Evolutionary conservation across 2,797 vertebrate genomes (phyloP), one percentile per base, ranked within the genome.

Genomic region (Tenualosa thibaudeaui): DNA sequence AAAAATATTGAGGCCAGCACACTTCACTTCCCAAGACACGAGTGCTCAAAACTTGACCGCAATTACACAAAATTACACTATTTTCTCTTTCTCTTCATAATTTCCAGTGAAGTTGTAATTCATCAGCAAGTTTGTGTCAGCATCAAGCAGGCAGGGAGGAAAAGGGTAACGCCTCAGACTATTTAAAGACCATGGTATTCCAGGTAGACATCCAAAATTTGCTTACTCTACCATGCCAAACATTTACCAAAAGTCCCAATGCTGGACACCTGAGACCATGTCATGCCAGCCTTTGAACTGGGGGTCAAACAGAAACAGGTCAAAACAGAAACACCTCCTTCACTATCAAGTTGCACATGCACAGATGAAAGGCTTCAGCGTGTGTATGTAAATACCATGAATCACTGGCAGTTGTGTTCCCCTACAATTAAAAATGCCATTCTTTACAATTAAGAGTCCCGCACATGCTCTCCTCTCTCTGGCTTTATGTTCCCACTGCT

Each of bases 31-130:
- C 89, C 86, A 89, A 91, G 90, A 93, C 84, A 87, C 78, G 88
- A 90, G 65, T 85, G 88, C 91, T 83, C 90, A 91, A 92, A 90
- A 88, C 90, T 93, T 51, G 88, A 92, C 91, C 91, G 89, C 93
- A 95, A 94, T 95, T 94, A 93, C 91, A 88, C 83, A 90, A 94
- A 95, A 94, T 93, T 89, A 88, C 92, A 91, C 90, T 91, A 90
- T 94, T 93, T 94, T 93, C 90, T 93, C 87, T 75, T 88, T 88
- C 89, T 88, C 91, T 92, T 95, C 93, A 94, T 91, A 92, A 94
- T 96, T 95, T 95, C 94, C 95, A 94, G 92, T 93, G 89, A 93
- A 91, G 91, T 93, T 94, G 89, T 92, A 94, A 93, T 94, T 95
- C 93, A 93, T 93, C 91, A 92, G 92, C 90, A 91, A 84, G 71